Conservation (phyloP, 2,888 invertebrate species). For the Andrena camellia region DNA sequence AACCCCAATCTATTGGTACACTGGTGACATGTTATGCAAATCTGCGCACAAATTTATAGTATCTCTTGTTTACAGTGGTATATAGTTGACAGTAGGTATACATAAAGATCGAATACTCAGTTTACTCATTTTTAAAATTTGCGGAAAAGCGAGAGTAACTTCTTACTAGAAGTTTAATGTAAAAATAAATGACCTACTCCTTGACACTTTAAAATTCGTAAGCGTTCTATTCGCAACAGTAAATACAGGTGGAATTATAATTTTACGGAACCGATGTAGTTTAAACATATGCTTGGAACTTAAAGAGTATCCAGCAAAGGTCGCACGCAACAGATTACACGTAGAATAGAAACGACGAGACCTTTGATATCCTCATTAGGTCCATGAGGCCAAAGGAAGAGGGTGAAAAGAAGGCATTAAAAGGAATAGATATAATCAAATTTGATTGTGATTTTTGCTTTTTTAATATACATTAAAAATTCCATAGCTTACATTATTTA, state of each 20-base stretch:
- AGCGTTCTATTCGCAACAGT: not conserved
- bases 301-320: conserved; percentile 7
- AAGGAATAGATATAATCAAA: conserved; percentile 15
- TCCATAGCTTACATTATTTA: not conserved
- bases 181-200: not conserved
- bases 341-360: conserved; percentile 9
- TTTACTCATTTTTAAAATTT: not conserved
- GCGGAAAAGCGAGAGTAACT: not conserved
- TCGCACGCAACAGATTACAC: conserved; percentile 1
- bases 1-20: not conserved
- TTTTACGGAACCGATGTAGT: not conserved
- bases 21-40: not conserved
- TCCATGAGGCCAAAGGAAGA: not conserved
- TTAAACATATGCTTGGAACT: conserved; percentile 1
- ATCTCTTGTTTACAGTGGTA: not conserved
- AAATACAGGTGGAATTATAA: not conserved
- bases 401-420: conserved; percentile 21
- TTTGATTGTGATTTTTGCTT: not conserved
- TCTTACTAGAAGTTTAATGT: not conserved
- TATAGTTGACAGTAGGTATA: not conserved
- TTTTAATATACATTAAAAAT: not conserved
- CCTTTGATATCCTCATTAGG: conserved; percentile 41
- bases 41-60: not conserved
- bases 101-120: not conserved
- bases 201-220: not conserved